phyloP scores from a whole-genome alignment of 2,888 invertebrate species.

The Catocala fraxini region DNA sequence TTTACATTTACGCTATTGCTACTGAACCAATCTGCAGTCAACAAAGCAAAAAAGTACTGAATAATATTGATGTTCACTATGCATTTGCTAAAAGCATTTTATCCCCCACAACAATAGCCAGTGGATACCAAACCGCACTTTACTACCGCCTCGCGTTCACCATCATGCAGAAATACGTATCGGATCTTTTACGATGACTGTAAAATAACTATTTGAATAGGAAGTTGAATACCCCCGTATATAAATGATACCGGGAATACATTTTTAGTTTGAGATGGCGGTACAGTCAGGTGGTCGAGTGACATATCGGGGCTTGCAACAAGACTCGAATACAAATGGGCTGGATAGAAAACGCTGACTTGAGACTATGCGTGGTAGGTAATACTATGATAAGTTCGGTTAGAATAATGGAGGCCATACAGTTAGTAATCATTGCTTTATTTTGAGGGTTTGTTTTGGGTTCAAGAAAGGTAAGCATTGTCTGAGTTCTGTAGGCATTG shows the following conservation, averaged over 20 bases:
- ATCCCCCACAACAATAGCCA: constrained; percentile 1
- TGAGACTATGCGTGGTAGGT: constrained; percentile 16
- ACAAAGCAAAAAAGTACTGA: neutral
- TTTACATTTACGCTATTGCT: no score
- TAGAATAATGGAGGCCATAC: neutral
- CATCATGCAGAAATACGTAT: constrained; percentile 8
- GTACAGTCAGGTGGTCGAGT: constrained; percentile 25
- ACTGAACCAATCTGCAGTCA: no score
- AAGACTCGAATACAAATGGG: constrained; percentile 43
- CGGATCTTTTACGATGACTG: constrained; percentile 11
- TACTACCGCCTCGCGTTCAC: neutral
- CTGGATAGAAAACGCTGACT: constrained; percentile 31
- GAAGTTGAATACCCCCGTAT: constrained; percentile 2
- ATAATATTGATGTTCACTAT: neutral
- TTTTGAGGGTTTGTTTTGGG: neutral
- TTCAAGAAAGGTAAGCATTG: neutral
- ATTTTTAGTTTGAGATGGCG: constrained; percentile 14
- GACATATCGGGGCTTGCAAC: constrained; percentile 30
- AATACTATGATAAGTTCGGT: constrained; percentile 28
- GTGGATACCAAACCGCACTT: neutral
- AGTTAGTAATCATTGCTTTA: neutral
- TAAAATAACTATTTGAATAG: constrained; percentile 12
- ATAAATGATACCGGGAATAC: constrained; percentile 13
- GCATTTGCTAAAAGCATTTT: neutral
- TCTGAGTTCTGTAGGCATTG: no score